Evolutionary conservation across 2,797 vertebrate species (phyloP), one percentile per base, ranked within the genome.

Genomic region (Gastrophryne carolinensis): DNA sequence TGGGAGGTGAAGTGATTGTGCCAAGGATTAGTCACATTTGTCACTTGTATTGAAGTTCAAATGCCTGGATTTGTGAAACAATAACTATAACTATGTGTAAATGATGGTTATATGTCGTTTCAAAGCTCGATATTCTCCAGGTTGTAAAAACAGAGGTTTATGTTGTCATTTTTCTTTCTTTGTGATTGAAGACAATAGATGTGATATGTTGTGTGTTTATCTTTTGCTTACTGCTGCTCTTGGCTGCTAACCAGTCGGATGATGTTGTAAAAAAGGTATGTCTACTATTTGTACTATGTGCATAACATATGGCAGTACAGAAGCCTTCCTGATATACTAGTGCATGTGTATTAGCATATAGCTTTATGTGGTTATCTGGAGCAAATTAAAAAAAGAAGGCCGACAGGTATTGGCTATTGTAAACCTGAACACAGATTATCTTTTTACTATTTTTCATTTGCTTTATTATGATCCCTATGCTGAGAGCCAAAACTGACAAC

Each of bases 201-300:
- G 11, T 32, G 3, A 8, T 21, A 53, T 52, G n/a, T 53, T 24
- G 9, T 53, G n/a, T 53, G 24, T 68, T 68, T 68, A 17, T 68
- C 50, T 68, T n/a, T 56, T 56, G 24, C 50, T 35, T 35, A 29
- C 37, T 67, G 65, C 65, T 68, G 47, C 29, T 49, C 13, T 53
- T 54, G 13, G 32, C 27, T 57, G 54, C 30, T 57, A 57, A 34
- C 34, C 65, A 68, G 50, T 54, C 34, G n/a, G 65, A 68, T 13
- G 52, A 26, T 27, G 26, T 35, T 19, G 17, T 27, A 29, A 68
- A 68, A 68, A 68, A 68, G 65, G 65, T 68, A 54, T 26, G 65
- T 68, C 50, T 24, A 21, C 2, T n/a, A 26, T 68, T 39, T 26
- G 1, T 21, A 37, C 0, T 26, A 23, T 67, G 21, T 34, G 6